A percentile compares a stretch with the other conserved stretches of the same genome.
Evolutionary conservation across 2,113 vertebrate species (phyloP).

Genomic region (Lepidothrix coronata): DNA sequence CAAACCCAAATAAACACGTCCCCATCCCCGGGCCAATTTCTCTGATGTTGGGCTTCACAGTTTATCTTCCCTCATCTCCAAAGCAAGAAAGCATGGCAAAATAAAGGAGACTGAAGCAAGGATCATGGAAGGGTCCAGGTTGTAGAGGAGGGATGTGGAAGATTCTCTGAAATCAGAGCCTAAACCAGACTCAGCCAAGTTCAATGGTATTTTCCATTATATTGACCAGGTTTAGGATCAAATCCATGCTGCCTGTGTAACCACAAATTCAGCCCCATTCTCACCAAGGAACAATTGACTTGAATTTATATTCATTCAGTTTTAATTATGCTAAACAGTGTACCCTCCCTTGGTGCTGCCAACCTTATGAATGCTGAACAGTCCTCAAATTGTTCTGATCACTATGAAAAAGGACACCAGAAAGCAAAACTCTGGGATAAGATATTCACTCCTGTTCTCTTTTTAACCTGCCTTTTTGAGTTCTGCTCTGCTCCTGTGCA

Average conservation of each 20-base stretch:
- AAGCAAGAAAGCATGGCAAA: conserved; percentile 27
- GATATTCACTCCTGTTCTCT: not conserved
- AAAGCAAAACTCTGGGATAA: not conserved
- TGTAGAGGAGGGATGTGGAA: not conserved
- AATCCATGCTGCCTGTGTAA: not conserved
- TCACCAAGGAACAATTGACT: not conserved
- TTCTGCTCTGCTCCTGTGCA: not conserved
- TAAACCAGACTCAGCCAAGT: not conserved
- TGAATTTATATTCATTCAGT: not conserved
- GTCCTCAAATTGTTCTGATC: not conserved
- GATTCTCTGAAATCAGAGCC: not conserved
- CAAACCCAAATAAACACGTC: not conserved
- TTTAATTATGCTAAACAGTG: not conserved
- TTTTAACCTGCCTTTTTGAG: not conserved
- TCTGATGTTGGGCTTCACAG: not conserved
- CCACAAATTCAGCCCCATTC: not conserved
- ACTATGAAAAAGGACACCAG: not conserved
- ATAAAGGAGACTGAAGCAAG: not conserved
- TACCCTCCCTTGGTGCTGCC: not conserved
- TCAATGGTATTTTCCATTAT: not conserved
- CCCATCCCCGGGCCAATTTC: not conserved
- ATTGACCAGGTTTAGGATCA: not conserved
- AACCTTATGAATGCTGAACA: not conserved
- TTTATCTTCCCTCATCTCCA: conserved; percentile 29
- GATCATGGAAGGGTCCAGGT: not conserved